Evolutionary conservation across 2,888 invertebrate species (phyloP).

Genomic region (Reticulitermes lucifugus): DNA sequence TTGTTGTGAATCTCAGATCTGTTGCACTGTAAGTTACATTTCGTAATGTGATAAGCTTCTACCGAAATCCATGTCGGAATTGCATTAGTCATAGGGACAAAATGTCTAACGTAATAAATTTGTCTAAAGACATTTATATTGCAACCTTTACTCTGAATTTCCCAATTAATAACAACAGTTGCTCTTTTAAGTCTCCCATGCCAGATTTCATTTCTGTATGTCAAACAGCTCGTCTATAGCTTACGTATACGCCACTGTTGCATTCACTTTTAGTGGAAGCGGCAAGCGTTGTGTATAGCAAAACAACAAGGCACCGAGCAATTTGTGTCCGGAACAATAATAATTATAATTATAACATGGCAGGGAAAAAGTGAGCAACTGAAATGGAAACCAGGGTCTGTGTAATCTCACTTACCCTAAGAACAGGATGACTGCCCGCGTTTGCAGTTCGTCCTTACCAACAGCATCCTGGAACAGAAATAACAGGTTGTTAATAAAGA

Average conservation of each 20-base stretch:
- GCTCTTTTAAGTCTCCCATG: too few species aligned
- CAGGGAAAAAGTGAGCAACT: not conserved
- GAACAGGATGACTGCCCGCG: not conserved
- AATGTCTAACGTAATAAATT: too few species aligned
- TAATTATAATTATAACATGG: not conserved
- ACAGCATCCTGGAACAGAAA: not conserved
- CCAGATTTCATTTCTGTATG: too few species aligned
- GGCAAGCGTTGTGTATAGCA: not conserved
- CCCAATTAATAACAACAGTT: too few species aligned
- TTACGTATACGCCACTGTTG: not conserved
- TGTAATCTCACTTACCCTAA: not conserved
- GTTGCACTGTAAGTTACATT: too few species aligned
- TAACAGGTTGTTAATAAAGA: not conserved
- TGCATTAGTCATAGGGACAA: too few species aligned
- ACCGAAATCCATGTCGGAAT: too few species aligned
- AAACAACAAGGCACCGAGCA: not conserved
- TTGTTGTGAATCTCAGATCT: too few species aligned
- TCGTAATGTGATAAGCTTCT: too few species aligned
- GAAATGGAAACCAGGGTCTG: not conserved
- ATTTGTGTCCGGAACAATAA: slow-evolving; percentile 17
- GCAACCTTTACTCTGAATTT: too few species aligned
- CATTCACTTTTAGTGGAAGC: not conserved
- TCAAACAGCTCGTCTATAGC: too few species aligned
- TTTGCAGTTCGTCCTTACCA: not conserved
- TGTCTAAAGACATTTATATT: too few species aligned